Percentiles rank a stretch among this genome's conserved stretches.
Conservation (phyloP, 2,888 invertebrate genomes). For the Cheiracanthium punctorium region DNA sequence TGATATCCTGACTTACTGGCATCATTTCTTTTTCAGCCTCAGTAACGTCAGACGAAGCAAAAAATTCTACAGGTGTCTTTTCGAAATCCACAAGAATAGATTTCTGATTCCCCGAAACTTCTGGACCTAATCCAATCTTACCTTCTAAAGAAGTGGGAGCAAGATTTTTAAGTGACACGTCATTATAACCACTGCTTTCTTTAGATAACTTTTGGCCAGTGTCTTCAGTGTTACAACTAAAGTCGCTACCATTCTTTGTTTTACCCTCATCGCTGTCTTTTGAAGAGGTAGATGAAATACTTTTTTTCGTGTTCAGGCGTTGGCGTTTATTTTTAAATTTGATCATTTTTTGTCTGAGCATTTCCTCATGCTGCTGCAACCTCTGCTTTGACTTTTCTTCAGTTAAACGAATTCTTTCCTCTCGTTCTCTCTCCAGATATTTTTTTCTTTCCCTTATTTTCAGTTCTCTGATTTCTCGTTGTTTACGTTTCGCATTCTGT, state of each 20-base stretch:
- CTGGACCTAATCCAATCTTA: background rate
- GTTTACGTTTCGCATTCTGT: background rate
- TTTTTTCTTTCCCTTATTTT: conserved; percentile 11
- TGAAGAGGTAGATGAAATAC: background rate
- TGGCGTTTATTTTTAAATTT: conserved; percentile 11
- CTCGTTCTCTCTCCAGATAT: background rate
- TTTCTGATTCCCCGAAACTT: background rate
- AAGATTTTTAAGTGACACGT: background rate
- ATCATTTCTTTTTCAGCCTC: background rate
- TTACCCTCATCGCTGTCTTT: background rate
- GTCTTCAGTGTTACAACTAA: background rate
- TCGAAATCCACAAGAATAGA: background rate
- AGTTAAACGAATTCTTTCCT: background rate
- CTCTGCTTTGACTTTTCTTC: background rate
- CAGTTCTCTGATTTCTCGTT: background rate
- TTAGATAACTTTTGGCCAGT: conserved; percentile 8
- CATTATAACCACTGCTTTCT: background rate
- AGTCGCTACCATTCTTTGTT: background rate
- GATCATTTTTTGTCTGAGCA: conserved; percentile 16
- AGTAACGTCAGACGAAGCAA: background rate
- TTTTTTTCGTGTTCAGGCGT: background rate
- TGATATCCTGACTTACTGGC: too few relatives aligned
- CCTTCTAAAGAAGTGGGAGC: background rate
- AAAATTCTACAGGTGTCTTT: background rate
- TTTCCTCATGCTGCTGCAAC: conserved; percentile 3